Evolutionary conservation across 2,888 invertebrate genomes (phyloP), one percentile per base, ranked within the genome.

Genomic region (Lasioglossum lativentre): DNA sequence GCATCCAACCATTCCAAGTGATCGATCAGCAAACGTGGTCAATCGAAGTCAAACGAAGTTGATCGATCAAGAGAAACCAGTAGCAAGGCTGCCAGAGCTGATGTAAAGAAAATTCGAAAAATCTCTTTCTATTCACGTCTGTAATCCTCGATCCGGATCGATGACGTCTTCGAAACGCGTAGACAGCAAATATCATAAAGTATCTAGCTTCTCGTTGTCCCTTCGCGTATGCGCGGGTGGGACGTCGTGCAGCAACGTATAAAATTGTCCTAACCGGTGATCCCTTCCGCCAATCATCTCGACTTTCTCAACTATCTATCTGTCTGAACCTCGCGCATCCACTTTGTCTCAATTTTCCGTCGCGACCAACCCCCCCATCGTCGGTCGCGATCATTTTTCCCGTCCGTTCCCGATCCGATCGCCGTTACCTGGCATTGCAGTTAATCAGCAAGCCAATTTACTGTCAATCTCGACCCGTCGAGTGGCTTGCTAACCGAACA

Each of bases 391-490:
- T 45, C 72, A 52, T 42, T 75, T 72, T 66, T 77, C 71, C 70
- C 72, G 2, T 78, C 80, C 12, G 47, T 68, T 56, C 75, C 73
- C 56, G 68, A n/a, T 73, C 42, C 82, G 47, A 14, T 75, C 81
- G 78, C 85, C 77, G 45, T 85, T 83, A 84, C 86, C 78, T 83
- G 85, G 80, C 85, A 78, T 85, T 83, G 91, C 90, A 89, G 82
- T 90, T 91, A 87, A 91, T 89, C 85, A 82, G 89, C 90, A 89
- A 85, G 88, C 89, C 89, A 90, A 90, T 90, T 90, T 83, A 90
- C 83, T 75, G 84, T 90, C 85, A 80, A 90, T 87, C 88, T 90
- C 86, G 88, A 90, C 85, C 82, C 81, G 82, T 84, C 86, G 87
- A 90, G 87, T 83, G 90, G 81, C 88, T 86, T 78, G 80, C 86